Conservation (phyloP, 2,888 invertebrate species). For the Operophtera brumata region DNA sequence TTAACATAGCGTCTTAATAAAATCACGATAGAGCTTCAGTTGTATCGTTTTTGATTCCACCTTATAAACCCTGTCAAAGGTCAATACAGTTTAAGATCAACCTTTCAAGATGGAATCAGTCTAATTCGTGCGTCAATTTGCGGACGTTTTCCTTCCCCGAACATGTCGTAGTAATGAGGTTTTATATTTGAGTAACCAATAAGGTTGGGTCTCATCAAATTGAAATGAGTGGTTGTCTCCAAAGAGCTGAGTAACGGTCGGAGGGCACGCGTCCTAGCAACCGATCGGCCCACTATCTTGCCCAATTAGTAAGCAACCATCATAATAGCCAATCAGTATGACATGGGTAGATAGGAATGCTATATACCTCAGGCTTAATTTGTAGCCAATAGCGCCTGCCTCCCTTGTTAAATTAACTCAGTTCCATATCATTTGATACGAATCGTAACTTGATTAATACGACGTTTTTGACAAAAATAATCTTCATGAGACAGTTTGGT, state of each 20-base stretch:
- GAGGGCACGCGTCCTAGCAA: slow-evolving; percentile 50
- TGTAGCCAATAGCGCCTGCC: neutral
- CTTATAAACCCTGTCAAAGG: slow-evolving; percentile 41
- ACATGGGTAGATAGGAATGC: slow-evolving; percentile 25
- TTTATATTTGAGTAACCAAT: slow-evolving; percentile 39
- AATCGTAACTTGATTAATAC: neutral
- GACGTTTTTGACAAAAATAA: neutral
- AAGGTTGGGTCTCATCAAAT: slow-evolving; percentile 50
- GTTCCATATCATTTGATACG: neutral
- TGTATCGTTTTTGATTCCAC: slow-evolving; percentile 34
- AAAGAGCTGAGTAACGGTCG: slow-evolving; percentile 46
- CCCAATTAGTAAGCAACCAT: slow-evolving; percentile 35
- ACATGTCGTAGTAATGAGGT: slow-evolving; percentile 31
- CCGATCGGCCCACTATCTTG: slow-evolving; percentile 31
- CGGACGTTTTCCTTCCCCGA: slow-evolving; percentile 11
- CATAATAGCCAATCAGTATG: slow-evolving; percentile 33
- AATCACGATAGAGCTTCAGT: slow-evolving; percentile 32
- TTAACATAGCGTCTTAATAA: no score
- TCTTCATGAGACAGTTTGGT: neutral
- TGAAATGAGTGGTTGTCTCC: slow-evolving; percentile 51
- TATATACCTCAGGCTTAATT: slow-evolving; percentile 11
- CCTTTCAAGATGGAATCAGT: slow-evolving; percentile 9
- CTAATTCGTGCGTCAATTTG: slow-evolving; percentile 12
- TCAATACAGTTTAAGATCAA: slow-evolving; percentile 3
- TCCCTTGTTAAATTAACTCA: no score